Base-by-base conservation (phyloP, 2,113 vertebrate genomes). In the Falco punctatus region DNA sequence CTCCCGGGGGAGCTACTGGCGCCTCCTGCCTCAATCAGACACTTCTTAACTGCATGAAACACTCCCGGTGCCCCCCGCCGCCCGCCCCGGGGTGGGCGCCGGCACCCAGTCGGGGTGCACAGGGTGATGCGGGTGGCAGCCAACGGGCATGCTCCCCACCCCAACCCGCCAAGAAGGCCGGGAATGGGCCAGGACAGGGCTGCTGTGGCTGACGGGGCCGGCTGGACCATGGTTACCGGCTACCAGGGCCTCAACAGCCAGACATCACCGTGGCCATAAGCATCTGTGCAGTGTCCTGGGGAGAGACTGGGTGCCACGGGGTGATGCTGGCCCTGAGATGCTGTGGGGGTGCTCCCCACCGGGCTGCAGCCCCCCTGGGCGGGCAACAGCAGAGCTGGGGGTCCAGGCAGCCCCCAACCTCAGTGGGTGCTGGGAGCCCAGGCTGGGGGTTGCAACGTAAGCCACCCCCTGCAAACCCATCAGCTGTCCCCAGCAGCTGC, bases 11-110 rank as follows among this genome's bases (percentile, higher is more conserved):
- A 98, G 97, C 98, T 98, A 98, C 98, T 99, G 99, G 99, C 99
- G 99, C 98, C 98, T 99, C 98, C 95, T 98, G 98, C 97, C 98
- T 98, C 98, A 97, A 98, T 98, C 98, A 99, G 98, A 98, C 98
- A 98, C 98, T 97, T 97, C 92, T 94, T 96, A 98, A 98, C 97
- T 96, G 98, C 98, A 98, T 98, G 96, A 97, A 96, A 97, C 92
- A 89, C 96, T 96, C 95, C 92, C 97, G 81, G 89, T 74, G 90
- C 93, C 96, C 92, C 85, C 85, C 54, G 30, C 91, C 88, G 83
- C 89, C 94, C 66, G 71, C 93, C 86, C 86, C 30, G 74, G 91
- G 82, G 59, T 71, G 93, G 93, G 93, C 93, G 88, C 94, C 89
- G 88, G 88, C 91, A 93, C 88, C 85, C 88, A 90, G 72, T 10